Evolutionary conservation across 2,113 vertebrate genomes (phyloP).

Genomic region (Gnathonemus echidnorhynchus): DNA sequence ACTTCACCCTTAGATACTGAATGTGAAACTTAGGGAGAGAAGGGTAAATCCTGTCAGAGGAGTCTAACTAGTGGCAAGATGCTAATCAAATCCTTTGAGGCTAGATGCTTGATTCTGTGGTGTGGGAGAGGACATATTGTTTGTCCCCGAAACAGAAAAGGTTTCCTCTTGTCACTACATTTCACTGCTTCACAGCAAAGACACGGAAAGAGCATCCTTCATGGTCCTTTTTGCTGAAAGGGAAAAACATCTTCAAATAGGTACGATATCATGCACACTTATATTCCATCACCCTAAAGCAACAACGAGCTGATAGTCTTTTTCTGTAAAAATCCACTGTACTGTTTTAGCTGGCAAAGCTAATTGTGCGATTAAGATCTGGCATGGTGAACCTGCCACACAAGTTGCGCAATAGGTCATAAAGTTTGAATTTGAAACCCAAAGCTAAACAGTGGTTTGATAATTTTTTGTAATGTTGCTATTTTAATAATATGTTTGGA

Average conservation of each 20-base stretch:
- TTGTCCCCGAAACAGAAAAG: slow-evolving; percentile 27
- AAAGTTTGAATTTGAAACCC: background rate
- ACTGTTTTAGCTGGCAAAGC: background rate
- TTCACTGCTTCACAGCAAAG: slow-evolving; percentile 59
- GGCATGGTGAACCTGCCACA: background rate
- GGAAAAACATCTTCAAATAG: background rate
- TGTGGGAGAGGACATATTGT: background rate
- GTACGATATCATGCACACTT: background rate
- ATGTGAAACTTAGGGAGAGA: background rate
- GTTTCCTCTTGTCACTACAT: slow-evolving; percentile 28
- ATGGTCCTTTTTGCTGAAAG: slow-evolving; percentile 53
- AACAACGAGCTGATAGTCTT: background rate
- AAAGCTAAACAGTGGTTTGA: background rate
- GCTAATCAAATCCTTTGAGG: background rate
- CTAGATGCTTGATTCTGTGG: background rate
- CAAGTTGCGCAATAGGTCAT: background rate
- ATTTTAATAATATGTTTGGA: slow-evolving; percentile 38
- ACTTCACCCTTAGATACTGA: background rate
- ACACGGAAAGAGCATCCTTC: slow-evolving; percentile 61
- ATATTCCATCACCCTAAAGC: background rate
- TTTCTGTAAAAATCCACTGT: background rate
- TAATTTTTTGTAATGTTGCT: slow-evolving; percentile 19
- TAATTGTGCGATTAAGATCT: background rate
- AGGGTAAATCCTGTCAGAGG: background rate
- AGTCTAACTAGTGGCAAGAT: background rate